These are phyloP conservation scores for Manduca sexta DNA, from an alignment of 1,140 invertebrate genomes.

Conservation along the genomic window DNA sequence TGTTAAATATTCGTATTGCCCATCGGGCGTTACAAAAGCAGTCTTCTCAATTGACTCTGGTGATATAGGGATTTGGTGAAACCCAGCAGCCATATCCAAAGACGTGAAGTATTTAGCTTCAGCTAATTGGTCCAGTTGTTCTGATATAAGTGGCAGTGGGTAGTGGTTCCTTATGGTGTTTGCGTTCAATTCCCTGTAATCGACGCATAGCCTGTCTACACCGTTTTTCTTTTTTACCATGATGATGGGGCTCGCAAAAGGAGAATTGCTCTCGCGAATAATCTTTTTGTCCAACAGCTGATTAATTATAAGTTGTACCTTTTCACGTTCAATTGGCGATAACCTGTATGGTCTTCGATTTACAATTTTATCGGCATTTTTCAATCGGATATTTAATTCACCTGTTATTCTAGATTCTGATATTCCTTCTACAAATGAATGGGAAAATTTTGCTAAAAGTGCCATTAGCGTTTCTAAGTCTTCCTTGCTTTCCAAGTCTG, in stretches of 20 bases:
- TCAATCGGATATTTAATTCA: constrained; percentile 13
- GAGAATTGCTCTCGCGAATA: constrained; percentile 41
- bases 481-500: too few relatives aligned
- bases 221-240: constrained; percentile 25
- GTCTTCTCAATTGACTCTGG: constrained; percentile 9
- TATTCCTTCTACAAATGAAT: constrained; percentile 25
- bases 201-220: constrained; percentile 18
- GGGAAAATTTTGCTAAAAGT: constrained; percentile 21
- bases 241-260: constrained; percentile 24
- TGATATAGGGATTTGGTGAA: too few relatives aligned
- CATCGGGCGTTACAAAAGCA: constrained; percentile 53
- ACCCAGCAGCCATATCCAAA: constrained; percentile 16
- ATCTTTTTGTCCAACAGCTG: constrained; percentile 27
- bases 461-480: constrained; percentile 1
- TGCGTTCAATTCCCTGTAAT: constrained; percentile 12
- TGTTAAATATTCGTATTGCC: constrained; percentile 16
- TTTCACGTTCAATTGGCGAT: constrained; percentile 17
- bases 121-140: constrained; percentile 18
- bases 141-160: constrained; percentile 12
- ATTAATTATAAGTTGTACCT: constrained; percentile 10
- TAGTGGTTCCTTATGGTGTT: constrained; percentile 14
- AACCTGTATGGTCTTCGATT: constrained; percentile 20
- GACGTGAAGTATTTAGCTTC: constrained; percentile 5
- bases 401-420: constrained; percentile 22
- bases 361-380: constrained; percentile 15